Conservation (phyloP, 2,797 vertebrate genomes). For the Sebastes melanostomus region DNA sequence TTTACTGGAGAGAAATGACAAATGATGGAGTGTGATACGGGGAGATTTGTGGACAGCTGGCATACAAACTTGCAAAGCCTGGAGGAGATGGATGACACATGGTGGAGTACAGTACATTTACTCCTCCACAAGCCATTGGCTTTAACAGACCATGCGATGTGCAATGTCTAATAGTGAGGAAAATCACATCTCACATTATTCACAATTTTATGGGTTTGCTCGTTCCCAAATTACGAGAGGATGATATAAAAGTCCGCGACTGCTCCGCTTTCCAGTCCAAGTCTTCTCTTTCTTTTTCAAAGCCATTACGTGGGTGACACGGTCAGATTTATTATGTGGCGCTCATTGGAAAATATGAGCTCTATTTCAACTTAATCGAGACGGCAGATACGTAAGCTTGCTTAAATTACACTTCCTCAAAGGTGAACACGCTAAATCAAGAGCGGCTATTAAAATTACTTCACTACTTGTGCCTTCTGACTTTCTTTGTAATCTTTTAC, state of each 20-base stretch:
- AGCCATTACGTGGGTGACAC: constrained; percentile 41
- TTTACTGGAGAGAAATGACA: constrained; percentile 50
- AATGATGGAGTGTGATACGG: constrained; percentile 57
- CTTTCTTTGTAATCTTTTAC: neutral
- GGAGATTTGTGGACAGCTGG: constrained; percentile 67
- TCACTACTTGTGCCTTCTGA: constrained; percentile 14
- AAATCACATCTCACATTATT: constrained; percentile 73
- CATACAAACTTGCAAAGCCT: constrained; percentile 53
- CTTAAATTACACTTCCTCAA: constrained; percentile 44
- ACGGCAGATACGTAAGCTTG: constrained; percentile 45
- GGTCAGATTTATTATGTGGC: constrained; percentile 40
- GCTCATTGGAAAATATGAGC: constrained; percentile 57
- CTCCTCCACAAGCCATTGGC: constrained; percentile 60
- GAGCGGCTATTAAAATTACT: constrained; percentile 10
- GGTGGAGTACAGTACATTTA: constrained; percentile 62
- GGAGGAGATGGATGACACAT: constrained; percentile 65
- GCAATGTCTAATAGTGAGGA: constrained; percentile 67
- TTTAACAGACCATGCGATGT: constrained; percentile 69
- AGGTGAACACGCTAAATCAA: constrained; percentile 53
- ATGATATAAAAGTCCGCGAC: constrained; percentile 46
- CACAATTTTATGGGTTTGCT: constrained; percentile 64
- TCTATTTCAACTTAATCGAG: constrained; percentile 64
- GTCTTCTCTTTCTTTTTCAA: constrained; percentile 43
- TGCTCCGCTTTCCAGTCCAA: constrained; percentile 32
- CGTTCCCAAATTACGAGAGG: constrained; percentile 57